Evolutionary conservation across 2,113 vertebrate genomes (phyloP).

Genomic region (Garra rufa): DNA sequence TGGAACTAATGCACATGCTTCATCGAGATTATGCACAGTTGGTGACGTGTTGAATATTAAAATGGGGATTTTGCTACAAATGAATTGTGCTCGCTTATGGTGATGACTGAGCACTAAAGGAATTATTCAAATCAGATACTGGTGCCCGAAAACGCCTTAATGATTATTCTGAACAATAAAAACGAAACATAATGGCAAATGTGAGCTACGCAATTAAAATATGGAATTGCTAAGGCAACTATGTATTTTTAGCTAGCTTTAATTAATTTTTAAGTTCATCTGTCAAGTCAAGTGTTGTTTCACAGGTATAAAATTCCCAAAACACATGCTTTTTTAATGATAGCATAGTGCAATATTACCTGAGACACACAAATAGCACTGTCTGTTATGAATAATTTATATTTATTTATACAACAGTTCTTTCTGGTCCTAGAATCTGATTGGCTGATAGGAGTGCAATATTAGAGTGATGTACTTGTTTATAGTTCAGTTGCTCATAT

Average conservation of each 20-base stretch:
- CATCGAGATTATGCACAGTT: background rate
- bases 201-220: background rate
- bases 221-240: background rate
- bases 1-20: background rate
- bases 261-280: background rate
- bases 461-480: too few species aligned
- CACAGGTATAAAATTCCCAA: background rate
- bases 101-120: background rate
- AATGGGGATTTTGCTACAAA: background rate
- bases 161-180: too few species aligned
- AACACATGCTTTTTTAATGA: slow-evolving; percentile 1
- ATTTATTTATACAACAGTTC: background rate
- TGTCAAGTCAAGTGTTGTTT: background rate
- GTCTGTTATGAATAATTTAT: background rate
- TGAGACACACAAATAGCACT: background rate
- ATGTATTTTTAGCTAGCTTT: background rate
- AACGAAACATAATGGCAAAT: too few species aligned
- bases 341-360: background rate
- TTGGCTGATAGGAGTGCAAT: too few species aligned
- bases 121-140: slow-evolving; percentile 4
- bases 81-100: background rate
- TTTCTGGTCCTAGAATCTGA: too few species aligned
- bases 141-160: background rate
- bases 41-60: background rate
- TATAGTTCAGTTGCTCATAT: too few species aligned